Conservation (phyloP, 2,888 invertebrate genomes). For the Ophion ventricosus region DNA sequence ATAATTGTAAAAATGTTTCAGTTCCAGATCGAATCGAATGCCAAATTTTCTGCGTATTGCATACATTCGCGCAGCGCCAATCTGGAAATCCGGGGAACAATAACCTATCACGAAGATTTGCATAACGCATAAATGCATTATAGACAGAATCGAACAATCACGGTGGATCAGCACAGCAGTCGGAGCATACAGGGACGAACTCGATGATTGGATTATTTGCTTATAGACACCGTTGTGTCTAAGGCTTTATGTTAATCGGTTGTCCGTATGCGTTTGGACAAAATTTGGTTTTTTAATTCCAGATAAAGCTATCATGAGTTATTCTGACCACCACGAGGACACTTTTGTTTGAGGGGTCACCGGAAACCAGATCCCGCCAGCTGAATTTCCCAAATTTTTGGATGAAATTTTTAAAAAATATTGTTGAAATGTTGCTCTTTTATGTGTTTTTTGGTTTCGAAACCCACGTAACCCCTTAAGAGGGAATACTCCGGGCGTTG, state of each 20-base stretch:
- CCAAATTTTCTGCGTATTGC: conserved; percentile 31
- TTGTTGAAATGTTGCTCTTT: too few relatives aligned
- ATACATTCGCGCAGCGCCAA: conserved; percentile 41
- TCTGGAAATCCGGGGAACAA: conserved; percentile 60
- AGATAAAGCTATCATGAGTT: too few relatives aligned
- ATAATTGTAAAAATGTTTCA: conserved; percentile 24
- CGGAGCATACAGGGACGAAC: conserved; percentile 30
- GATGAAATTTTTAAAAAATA: too few relatives aligned
- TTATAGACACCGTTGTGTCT: conserved; percentile 61
- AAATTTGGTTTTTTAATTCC: too few relatives aligned
- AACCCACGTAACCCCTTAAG: too few relatives aligned
- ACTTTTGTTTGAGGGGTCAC: too few relatives aligned
- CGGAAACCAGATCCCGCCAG: too few relatives aligned
- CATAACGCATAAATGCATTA: conserved; percentile 64
- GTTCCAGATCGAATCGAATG: conserved; percentile 39
- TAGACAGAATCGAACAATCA: conserved; percentile 63
- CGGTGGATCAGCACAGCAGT: conserved; percentile 33
- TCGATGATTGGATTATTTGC: conserved; percentile 64
- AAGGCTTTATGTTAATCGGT: conserved; percentile 62
- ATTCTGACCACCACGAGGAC: too few relatives aligned
- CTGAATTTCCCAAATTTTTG: too few relatives aligned
- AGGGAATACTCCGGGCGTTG: too few relatives aligned
- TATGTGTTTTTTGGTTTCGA: too few relatives aligned
- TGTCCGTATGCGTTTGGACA: conserved; percentile 4
- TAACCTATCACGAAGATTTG: conserved; percentile 65